phyloP scores from a whole-genome alignment of 2,888 invertebrate genomes.

The Phortica magna region DNA sequence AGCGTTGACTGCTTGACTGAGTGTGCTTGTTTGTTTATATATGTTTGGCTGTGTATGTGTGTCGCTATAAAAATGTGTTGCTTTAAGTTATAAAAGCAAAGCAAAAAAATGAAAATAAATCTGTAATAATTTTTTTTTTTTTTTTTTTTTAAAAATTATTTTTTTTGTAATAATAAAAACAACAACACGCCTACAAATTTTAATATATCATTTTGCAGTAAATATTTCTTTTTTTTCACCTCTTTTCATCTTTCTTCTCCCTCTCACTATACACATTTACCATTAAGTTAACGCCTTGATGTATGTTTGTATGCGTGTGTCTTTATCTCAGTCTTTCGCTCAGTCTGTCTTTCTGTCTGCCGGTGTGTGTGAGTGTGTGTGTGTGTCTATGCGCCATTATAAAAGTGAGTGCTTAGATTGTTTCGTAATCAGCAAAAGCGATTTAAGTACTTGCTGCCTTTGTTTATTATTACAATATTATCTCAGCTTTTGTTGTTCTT shows the following conservation, averaged over 20 bases:
- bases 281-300: neutral
- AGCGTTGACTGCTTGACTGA: constrained; percentile 40
- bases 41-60: constrained; percentile 39
- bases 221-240: constrained; percentile 33
- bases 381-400: constrained; percentile 27
- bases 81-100: constrained; percentile 33
- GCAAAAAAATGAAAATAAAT: neutral
- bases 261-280: neutral
- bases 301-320: constrained; percentile 28
- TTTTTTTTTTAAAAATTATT: no score
- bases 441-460: constrained; percentile 71
- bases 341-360: neutral
- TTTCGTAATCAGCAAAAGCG: constrained; percentile 71
- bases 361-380: constrained; percentile 10
- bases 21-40: constrained; percentile 27
- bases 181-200: neutral
- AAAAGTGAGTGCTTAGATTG: constrained; percentile 52
- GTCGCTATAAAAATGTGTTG: constrained; percentile 36
- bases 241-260: neutral
- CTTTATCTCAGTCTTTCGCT: neutral
- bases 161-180: neutral
- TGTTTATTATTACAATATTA: constrained; percentile 72
- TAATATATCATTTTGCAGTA: constrained; percentile 8
- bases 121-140: neutral
- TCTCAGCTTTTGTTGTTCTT: constrained; percentile 64